These are phyloP conservation scores for Chouioia cunea DNA, from an alignment of 2,888 invertebrate genomes.

Conservation along the genomic window DNA sequence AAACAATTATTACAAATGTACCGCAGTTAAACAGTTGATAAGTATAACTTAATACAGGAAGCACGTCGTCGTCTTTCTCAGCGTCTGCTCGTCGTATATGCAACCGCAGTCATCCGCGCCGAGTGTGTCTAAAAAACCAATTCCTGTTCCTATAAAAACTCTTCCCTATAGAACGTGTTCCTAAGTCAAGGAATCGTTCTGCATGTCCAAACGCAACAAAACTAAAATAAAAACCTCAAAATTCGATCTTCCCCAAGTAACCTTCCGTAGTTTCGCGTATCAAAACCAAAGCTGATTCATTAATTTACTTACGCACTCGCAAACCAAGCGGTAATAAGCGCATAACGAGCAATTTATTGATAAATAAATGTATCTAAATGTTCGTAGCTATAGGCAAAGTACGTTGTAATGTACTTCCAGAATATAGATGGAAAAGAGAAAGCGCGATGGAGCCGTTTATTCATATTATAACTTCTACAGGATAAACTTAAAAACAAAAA, in stretches of 20 bases:
- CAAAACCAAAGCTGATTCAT: slow-evolving; percentile 15
- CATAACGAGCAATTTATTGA: slow-evolving; percentile 61
- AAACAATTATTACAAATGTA: slow-evolving; percentile 66
- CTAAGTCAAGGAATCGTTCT: neutral
- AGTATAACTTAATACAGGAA: slow-evolving; percentile 54
- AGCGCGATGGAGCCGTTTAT: slow-evolving; percentile 62
- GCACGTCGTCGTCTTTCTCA: slow-evolving; percentile 64
- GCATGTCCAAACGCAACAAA: slow-evolving; percentile 20
- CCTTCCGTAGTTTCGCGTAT: slow-evolving; percentile 36
- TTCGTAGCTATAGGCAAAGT: slow-evolving; percentile 67
- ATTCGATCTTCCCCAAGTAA: slow-evolving; percentile 37
- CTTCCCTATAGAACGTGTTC: slow-evolving; percentile 6
- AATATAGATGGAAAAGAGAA: slow-evolving; percentile 50
- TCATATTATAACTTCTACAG: slow-evolving; percentile 60
- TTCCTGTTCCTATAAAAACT: slow-evolving; percentile 4
- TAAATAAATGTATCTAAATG: slow-evolving; percentile 67
- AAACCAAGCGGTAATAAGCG: slow-evolving; percentile 41
- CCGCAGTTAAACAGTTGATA: slow-evolving; percentile 48
- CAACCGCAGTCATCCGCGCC: slow-evolving; percentile 46
- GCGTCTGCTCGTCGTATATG: slow-evolving; percentile 62
- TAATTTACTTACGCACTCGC: neutral
- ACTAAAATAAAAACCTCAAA: neutral
- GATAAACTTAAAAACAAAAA: slow-evolving; percentile 52
- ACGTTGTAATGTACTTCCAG: slow-evolving; percentile 63
- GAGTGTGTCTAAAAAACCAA: neutral